Conservation (phyloP, 2,113 vertebrate genomes). For the Glareola pratincola region DNA sequence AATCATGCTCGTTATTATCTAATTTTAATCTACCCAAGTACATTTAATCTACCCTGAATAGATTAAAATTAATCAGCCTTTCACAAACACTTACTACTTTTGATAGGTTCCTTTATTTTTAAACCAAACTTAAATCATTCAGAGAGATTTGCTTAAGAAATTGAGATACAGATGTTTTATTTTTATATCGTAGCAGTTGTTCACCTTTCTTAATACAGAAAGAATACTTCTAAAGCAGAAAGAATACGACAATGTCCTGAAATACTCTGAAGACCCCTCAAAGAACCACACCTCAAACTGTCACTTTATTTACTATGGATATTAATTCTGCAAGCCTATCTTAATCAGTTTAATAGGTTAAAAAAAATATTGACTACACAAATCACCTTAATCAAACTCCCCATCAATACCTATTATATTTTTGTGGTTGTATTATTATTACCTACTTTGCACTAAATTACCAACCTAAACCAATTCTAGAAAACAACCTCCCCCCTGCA, state of each 20-base stretch:
- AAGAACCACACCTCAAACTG: neutral
- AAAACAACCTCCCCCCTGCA: neutral
- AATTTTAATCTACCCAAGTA: neutral
- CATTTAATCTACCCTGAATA: constrained; percentile 13
- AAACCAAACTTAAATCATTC: neutral
- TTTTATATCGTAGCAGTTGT: neutral
- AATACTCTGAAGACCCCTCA: neutral
- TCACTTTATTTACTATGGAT: neutral
- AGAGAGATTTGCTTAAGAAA: neutral
- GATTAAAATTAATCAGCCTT: constrained; percentile 30
- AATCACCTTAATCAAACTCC: constrained; percentile 24
- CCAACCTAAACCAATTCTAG: neutral
- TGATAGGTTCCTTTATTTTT: neutral
- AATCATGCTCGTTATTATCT: neutral
- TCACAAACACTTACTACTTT: neutral
- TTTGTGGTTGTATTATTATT: constrained; percentile 5
- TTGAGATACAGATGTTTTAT: neutral
- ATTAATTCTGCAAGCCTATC: neutral
- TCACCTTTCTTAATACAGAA: neutral
- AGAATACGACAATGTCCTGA: neutral
- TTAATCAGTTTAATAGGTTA: neutral
- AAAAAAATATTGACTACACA: neutral
- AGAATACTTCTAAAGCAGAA: neutral
- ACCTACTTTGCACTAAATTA: constrained; percentile 23
- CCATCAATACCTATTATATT: constrained; percentile 17